Percentiles rank a stretch among this genome's conserved stretches.
Evolutionary conservation across 1,140 invertebrate species (phyloP).

Genomic region (Centruroides sculpturatus): DNA sequence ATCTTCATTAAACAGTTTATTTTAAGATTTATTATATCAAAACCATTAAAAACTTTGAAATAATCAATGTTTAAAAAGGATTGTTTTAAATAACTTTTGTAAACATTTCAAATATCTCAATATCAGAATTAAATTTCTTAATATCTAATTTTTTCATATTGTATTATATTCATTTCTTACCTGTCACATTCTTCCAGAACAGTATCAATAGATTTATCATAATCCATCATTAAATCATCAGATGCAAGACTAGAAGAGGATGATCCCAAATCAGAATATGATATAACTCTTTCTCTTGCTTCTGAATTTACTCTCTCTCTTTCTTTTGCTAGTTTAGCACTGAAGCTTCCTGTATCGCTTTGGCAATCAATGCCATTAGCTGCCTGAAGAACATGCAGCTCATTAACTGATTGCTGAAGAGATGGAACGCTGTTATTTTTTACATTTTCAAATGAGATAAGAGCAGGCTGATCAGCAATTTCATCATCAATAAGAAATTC

Average conservation of each 20-base stretch:
- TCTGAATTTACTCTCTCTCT: background rate
- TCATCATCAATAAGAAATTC: conserved; percentile 73
- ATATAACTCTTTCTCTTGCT: conserved; percentile 6
- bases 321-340: background rate
- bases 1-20: too few relatives aligned
- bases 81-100: too few relatives aligned
- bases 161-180: too few relatives aligned
- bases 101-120: too few relatives aligned
- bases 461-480: conserved; percentile 72
- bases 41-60: too few relatives aligned
- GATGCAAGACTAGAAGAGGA: conserved; percentile 24
- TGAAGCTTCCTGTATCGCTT: conserved; percentile 4
- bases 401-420: conserved; percentile 5
- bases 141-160: too few relatives aligned
- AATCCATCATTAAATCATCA: conserved; percentile 27
- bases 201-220: conserved; percentile 15
- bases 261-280: conserved; percentile 17
- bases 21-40: too few relatives aligned
- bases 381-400: conserved; percentile 10
- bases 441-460: conserved; percentile 32
- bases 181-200: conserved; percentile 10
- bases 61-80: too few relatives aligned
- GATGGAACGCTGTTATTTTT: conserved; percentile 8
- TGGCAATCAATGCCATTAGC: conserved; percentile 3
- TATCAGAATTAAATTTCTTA: too few relatives aligned